These are phyloP conservation scores for Microcebus griseorufus DNA, from an alignment of 2,113 vertebrate species.

Conservation along the genomic window DNA sequence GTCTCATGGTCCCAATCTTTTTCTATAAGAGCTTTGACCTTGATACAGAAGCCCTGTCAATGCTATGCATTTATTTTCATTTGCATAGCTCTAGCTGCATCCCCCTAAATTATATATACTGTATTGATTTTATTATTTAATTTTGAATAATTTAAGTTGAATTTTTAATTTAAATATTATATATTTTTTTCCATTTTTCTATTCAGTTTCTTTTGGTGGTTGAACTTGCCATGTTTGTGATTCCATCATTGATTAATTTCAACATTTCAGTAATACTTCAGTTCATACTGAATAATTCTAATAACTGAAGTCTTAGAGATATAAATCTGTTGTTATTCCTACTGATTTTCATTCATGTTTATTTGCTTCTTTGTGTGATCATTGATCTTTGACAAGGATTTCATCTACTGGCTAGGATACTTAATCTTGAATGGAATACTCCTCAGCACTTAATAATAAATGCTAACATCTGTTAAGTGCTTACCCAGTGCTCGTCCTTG, in stretches of 20 bases:
- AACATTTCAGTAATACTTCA: background rate
- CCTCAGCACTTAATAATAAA: background rate
- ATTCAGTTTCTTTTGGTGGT: background rate
- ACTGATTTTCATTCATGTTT: background rate
- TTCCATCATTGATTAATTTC: background rate
- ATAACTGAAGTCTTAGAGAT: background rate
- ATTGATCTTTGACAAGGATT: background rate
- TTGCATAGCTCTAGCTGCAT: background rate
- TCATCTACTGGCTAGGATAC: background rate
- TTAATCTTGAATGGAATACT: background rate
- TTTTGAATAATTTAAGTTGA: background rate
- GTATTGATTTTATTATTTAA: background rate
- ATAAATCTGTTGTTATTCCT: background rate
- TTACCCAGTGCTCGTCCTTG: background rate
- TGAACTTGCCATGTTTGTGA: background rate
- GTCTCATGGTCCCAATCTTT: background rate
- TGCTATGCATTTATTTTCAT: background rate
- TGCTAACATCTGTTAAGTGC: background rate
- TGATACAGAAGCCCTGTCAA: background rate
- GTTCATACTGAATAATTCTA: background rate
- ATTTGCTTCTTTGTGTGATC: background rate
- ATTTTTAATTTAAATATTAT: constrained; percentile 33
- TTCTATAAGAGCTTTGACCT: background rate
- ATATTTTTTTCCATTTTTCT: background rate
- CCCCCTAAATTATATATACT: background rate